Evolutionary conservation across 2,113 vertebrate species (phyloP).

Genomic region (Nycticorax nycticorax): DNA sequence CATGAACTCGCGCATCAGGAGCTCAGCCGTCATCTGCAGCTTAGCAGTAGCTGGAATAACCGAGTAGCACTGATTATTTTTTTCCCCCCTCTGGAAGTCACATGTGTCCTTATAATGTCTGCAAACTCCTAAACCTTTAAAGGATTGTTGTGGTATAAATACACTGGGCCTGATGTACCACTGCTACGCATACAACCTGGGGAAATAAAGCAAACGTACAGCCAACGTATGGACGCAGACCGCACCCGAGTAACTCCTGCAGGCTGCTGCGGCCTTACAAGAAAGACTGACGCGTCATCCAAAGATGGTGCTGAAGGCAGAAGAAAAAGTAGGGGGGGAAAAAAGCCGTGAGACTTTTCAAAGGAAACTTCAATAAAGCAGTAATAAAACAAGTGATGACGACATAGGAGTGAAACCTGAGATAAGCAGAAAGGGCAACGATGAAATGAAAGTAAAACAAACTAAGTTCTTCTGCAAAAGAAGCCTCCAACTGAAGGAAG

Average conservation of each 20-base stretch:
- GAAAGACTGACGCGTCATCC: not conserved
- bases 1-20: not conserved
- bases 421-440: not conserved
- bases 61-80: too few species aligned
- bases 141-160: not conserved
- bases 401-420: not conserved
- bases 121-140: not conserved
- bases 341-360: not conserved
- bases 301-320: not conserved
- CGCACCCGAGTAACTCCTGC: not conserved
- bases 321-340: not conserved
- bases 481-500: not conserved
- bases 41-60: not conserved
- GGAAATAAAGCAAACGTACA: not conserved
- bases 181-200: not conserved
- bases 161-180: not conserved
- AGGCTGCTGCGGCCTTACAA: not conserved
- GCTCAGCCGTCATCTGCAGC: not conserved
- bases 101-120: not conserved
- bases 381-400: not conserved
- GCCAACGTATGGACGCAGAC: rapidly evolving
- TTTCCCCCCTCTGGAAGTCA: not conserved
- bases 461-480: not conserved
- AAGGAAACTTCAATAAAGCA: not conserved
- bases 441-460: slow-evolving; percentile 8